phyloP scores from a whole-genome alignment of 2,888 invertebrate genomes.

The Synergus laeviventris region DNA sequence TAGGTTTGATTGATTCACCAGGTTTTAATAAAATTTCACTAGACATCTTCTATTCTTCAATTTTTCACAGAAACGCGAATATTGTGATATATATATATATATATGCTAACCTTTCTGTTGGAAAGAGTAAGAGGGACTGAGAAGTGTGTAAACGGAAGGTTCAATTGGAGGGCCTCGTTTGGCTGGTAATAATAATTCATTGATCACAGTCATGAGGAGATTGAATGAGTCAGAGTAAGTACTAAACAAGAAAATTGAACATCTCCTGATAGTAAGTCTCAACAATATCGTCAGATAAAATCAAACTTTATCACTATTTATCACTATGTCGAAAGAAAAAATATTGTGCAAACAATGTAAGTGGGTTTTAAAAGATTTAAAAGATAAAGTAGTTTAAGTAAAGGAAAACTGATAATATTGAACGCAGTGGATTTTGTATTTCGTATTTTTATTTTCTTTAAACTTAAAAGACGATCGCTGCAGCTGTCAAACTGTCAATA shows the following conservation, averaged over 20 bases:
- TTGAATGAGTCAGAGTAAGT: neutral
- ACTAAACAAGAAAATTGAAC: neutral
- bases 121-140: neutral
- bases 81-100: neutral
- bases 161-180: neutral
- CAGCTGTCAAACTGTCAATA: neutral
- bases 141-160: neutral
- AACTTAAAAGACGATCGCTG: slow-evolving; percentile 3
- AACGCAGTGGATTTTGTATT: neutral
- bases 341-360: too few species aligned
- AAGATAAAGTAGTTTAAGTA: too few species aligned
- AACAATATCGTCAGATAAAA: neutral
- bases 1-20: slow-evolving; percentile 79
- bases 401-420: neutral
- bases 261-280: neutral
- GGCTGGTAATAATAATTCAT: neutral
- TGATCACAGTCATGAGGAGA: neutral
- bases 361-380: too few species aligned
- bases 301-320: too few species aligned
- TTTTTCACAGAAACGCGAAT: neutral
- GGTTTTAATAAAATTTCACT: slow-evolving; percentile 74
- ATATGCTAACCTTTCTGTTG: neutral
- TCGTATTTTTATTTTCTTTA: neutral
- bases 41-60: slow-evolving; percentile 42
- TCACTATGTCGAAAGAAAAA: too few species aligned